Conservation (phyloP, 2,888 invertebrate genomes). For the Hemicrepidius hirtus region DNA sequence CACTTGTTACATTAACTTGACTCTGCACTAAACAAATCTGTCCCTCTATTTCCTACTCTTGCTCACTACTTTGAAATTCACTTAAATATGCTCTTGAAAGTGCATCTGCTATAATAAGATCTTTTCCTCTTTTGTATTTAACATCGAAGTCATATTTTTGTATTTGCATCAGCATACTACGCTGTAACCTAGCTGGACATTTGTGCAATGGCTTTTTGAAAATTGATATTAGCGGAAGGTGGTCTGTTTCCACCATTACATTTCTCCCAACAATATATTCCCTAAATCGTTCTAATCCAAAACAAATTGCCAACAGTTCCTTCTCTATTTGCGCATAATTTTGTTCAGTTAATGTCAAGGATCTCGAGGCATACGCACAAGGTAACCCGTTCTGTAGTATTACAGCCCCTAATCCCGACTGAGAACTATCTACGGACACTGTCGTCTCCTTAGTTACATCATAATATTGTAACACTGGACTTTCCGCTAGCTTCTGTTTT, state of each 20-base stretch:
- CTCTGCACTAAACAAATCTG: background rate
- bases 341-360: conserved; percentile 9
- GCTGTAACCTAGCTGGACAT: background rate
- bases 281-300: conserved; percentile 32
- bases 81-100: background rate
- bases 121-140: background rate
- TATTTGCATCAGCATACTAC: background rate
- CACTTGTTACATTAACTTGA: background rate
- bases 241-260: conserved; percentile 23
- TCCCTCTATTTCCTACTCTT: background rate
- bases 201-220: background rate
- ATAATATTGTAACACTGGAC: conserved; percentile 13
- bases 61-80: background rate
- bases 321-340: conserved; percentile 21
- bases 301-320: conserved; percentile 12
- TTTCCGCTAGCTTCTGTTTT: conserved; percentile 34
- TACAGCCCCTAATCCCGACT: conserved; percentile 58
- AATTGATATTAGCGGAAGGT: background rate
- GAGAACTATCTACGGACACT: conserved; percentile 25
- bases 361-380: conserved; percentile 6
- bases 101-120: conserved; percentile 6
- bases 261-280: conserved; percentile 61
- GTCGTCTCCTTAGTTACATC: conserved; percentile 17
- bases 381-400: conserved; percentile 43
- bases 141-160: background rate